These are phyloP conservation scores for Dicroscelio sp. DNA, from an alignment of 2,888 invertebrate species.

Conservation along the genomic window DNA sequence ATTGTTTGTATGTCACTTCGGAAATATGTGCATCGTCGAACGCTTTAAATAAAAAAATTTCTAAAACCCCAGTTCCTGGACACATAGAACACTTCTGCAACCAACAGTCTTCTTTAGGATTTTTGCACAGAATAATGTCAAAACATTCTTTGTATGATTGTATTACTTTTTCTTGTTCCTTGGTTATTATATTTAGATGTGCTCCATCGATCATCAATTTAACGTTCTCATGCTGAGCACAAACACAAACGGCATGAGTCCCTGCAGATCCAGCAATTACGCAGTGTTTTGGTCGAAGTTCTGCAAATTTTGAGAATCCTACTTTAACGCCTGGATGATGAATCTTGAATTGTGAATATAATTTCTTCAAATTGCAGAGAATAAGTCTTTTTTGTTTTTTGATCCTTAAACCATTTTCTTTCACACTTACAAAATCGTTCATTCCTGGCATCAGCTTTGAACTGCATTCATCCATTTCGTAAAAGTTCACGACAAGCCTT, in stretches of 20 bases:
- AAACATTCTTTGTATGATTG: constrained; percentile 15
- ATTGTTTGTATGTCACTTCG: constrained; percentile 3
- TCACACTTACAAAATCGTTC: constrained; percentile 63
- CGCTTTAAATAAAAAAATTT: neutral
- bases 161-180: neutral
- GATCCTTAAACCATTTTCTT: constrained; percentile 37
- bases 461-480: constrained; percentile 53
- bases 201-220: neutral
- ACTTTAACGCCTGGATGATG: constrained; percentile 52
- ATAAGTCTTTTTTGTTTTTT: constrained; percentile 65
- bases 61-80: neutral
- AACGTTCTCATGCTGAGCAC: neutral
- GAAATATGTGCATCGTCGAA: neutral
- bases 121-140: constrained; percentile 6
- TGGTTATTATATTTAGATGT: neutral
- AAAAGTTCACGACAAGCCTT: constrained; percentile 31
- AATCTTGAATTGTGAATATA: constrained; percentile 22
- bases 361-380: constrained; percentile 55
- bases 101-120: neutral
- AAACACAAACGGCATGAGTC: neutral
- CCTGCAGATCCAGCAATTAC: constrained; percentile 28
- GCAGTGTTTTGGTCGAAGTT: constrained; percentile 61
- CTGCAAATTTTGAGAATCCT: constrained; percentile 68
- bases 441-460: constrained; percentile 64
- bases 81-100: neutral